phyloP scores from a whole-genome alignment of 2,113 vertebrate species.

The Butastur rufipennis region DNA sequence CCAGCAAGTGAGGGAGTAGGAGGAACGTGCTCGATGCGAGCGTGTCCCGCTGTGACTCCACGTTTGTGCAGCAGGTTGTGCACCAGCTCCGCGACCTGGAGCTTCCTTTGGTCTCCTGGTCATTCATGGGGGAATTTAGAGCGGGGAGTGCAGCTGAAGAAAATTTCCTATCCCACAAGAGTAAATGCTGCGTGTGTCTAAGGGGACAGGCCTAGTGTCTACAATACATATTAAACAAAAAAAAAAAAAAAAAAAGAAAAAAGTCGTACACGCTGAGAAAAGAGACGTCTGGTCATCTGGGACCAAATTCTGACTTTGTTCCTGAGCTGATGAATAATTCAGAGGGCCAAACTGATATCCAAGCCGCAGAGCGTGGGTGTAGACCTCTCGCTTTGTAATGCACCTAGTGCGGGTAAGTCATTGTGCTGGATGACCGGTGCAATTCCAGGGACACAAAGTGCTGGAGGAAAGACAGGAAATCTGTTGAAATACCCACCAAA shows the following conservation, averaged over 20 bases:
- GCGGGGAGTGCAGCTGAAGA: not conserved
- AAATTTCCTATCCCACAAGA: not conserved
- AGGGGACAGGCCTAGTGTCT: not conserved
- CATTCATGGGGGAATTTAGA: not conserved
- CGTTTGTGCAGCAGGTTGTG: not conserved
- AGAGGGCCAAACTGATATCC: not conserved
- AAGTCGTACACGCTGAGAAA: not conserved
- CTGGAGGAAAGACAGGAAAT: not conserved
- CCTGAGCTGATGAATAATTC: not conserved
- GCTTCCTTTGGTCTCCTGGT: not conserved
- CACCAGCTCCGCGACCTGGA: rapidly evolving
- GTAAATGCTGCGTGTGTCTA: not conserved
- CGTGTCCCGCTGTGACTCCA: not conserved
- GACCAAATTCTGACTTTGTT: not conserved
- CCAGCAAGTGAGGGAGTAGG: not conserved
- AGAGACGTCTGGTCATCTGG: not conserved
- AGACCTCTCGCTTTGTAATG: not conserved
- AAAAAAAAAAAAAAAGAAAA: not conserved
- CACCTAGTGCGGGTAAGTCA: not conserved
- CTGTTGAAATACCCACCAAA: not conserved
- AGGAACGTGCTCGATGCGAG: rapidly evolving
- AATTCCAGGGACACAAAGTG: not conserved
- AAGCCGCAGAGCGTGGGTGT: not conserved
- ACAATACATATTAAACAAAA: not conserved
- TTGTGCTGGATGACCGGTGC: not conserved